Evolutionary conservation across 2,113 vertebrate genomes (phyloP).

Genomic region (Pteruthius melanotis): DNA sequence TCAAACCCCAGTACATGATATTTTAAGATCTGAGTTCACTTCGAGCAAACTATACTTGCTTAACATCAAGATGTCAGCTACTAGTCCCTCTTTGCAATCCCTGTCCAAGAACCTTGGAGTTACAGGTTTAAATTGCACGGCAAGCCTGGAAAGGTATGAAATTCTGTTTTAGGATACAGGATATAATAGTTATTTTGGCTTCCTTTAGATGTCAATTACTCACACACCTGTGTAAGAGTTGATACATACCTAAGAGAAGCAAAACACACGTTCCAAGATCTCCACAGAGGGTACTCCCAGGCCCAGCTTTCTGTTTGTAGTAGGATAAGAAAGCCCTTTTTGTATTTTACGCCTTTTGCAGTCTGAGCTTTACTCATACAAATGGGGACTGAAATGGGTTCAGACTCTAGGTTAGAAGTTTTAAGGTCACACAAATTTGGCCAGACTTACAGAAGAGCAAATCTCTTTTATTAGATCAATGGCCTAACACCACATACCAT

Average conservation of each 20-base stretch:
- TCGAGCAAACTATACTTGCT: not conserved
- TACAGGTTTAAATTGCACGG: not conserved
- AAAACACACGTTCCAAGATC: not conserved
- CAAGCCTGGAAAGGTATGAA: not conserved
- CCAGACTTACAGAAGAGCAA: not conserved
- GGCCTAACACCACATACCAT: not conserved
- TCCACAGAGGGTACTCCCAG: not conserved
- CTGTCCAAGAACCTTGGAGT: not conserved
- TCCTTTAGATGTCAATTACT: not conserved
- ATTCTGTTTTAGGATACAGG: not conserved
- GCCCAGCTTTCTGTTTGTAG: not conserved
- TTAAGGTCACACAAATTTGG: not conserved
- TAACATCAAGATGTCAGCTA: not conserved
- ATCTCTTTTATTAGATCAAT: not conserved
- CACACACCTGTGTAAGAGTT: not conserved
- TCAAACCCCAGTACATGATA: not conserved
- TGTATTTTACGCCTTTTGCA: not conserved
- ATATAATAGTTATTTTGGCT: not conserved
- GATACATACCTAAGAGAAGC: not conserved
- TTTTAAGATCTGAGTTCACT: not conserved
- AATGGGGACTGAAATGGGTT: not conserved
- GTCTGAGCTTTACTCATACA: not conserved
- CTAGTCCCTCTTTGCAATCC: not conserved
- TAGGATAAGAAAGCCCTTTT: not conserved
- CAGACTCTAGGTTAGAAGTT: not conserved